Percentiles rank a stretch among this genome's conserved stretches.
Conservation (phyloP, 2,113 vertebrate species). For the Cyphomyrus plagiostoma region DNA sequence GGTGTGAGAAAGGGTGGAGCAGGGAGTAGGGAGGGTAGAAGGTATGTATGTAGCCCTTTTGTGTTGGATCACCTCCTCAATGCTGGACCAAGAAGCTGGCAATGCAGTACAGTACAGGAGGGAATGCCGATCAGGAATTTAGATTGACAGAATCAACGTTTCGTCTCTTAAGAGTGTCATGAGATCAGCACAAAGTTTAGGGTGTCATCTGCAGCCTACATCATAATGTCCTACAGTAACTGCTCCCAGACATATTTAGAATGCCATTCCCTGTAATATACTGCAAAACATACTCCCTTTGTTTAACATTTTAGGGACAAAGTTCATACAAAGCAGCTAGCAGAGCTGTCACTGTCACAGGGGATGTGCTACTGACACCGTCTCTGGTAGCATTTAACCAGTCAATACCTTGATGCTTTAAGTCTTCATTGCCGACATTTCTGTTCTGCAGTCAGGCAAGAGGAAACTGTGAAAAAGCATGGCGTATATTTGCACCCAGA, state of each 20-base stretch:
- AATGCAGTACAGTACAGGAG: background rate
- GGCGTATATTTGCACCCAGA: background rate
- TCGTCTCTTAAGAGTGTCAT: background rate
- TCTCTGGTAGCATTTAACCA: background rate
- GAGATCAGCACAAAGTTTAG: background rate
- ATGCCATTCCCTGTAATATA: background rate
- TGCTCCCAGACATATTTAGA: background rate
- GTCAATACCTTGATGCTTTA: background rate
- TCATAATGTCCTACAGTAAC: background rate
- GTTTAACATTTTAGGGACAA: background rate
- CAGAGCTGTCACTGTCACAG: background rate
- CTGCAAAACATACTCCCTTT: background rate
- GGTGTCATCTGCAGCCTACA: background rate
- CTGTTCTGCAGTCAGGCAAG: background rate
- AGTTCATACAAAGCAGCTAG: background rate
- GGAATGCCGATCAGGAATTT: background rate
- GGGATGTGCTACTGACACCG: background rate
- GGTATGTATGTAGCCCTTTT: background rate
- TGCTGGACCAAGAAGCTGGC: background rate
- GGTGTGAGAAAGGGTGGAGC: background rate
- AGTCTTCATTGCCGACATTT: background rate
- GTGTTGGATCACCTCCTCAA: background rate
- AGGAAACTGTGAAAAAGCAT: background rate
- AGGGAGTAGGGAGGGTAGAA: background rate
- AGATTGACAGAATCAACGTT: background rate